These are phyloP conservation scores for Drosophila obscura DNA, from an alignment of 1,140 invertebrate species.

Conservation along the genomic window DNA sequence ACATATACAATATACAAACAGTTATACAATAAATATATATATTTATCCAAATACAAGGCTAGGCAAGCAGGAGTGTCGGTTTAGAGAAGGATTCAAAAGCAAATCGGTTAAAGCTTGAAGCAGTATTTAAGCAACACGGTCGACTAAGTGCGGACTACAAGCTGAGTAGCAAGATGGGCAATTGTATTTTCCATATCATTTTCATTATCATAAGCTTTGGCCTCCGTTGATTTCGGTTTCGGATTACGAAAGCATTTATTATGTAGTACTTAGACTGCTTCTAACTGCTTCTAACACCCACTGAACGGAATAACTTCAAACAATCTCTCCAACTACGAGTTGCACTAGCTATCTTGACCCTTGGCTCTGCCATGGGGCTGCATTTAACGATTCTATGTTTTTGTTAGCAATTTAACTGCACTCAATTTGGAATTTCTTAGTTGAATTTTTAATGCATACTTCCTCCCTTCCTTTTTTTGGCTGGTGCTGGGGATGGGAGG, in stretches of 20 bases:
- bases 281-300: conserved; percentile 62
- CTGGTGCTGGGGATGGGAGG: conserved; percentile 26
- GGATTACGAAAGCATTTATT: conserved; percentile 45
- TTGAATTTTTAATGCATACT: conserved; percentile 12
- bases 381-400: conserved; percentile 10
- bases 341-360: conserved; percentile 42
- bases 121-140: conserved; percentile 48
- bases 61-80: conserved; percentile 42
- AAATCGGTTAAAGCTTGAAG: conserved; percentile 53
- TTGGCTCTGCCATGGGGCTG: conserved; percentile 15
- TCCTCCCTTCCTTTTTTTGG: conserved; percentile 17
- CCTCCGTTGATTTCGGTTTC: conserved; percentile 37
- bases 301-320: conserved; percentile 31
- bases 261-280: conserved; percentile 43
- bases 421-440: conserved; percentile 34
- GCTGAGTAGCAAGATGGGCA: conserved; percentile 40
- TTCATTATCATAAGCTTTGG: conserved; percentile 27
- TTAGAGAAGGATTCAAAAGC: conserved; percentile 27
- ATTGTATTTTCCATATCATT: conserved; percentile 18
- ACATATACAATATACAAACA: conserved; percentile 41
- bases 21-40: conserved; percentile 13
- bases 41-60: conserved; percentile 24
- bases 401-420: conserved; percentile 44
- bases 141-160: conserved; percentile 49
- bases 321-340: conserved; percentile 41